Evolutionary conservation across 2,888 invertebrate genomes (phyloP).

Genomic region (Andrena flavipes): DNA sequence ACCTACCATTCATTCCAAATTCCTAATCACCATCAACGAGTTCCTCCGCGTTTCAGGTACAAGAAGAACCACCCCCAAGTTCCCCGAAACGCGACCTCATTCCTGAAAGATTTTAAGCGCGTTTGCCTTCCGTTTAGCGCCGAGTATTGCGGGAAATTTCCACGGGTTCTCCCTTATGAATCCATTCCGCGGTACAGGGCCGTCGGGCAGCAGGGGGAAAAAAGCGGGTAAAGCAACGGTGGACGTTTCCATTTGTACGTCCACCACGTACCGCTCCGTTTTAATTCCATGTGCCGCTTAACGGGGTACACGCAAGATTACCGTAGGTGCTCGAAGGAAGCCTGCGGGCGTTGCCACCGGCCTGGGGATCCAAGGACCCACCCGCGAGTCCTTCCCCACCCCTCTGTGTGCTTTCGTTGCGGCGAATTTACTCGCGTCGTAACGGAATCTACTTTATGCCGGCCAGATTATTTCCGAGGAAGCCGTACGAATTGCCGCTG

Average conservation of each 20-base stretch:
- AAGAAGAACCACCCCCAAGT: too few species aligned
- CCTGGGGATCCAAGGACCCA: conserved; percentile 12
- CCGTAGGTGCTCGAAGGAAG: conserved; percentile 17
- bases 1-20: too few species aligned
- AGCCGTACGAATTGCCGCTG: conserved; percentile 11
- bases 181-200: conserved; percentile 20
- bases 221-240: conserved; percentile 15
- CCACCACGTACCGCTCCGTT: conserved; percentile 31
- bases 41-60: too few species aligned
- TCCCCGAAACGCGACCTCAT: neutral
- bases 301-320: conserved; percentile 37
- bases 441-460: conserved; percentile 21
- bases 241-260: conserved; percentile 47
- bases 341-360: conserved; percentile 20
- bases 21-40: too few species aligned
- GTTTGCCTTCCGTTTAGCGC: conserved; percentile 39
- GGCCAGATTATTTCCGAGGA: conserved; percentile 24
- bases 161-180: conserved; percentile 25
- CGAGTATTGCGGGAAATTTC: conserved; percentile 41
- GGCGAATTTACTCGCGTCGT: conserved; percentile 29
- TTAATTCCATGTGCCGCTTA: conserved; percentile 45
- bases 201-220: conserved; percentile 12
- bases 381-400: neutral
- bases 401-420: conserved; percentile 7
- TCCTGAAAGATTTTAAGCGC: conserved; percentile 14